Evolutionary conservation across 2,797 vertebrate species (phyloP).

Genomic region (Cichlasoma orientale): DNA sequence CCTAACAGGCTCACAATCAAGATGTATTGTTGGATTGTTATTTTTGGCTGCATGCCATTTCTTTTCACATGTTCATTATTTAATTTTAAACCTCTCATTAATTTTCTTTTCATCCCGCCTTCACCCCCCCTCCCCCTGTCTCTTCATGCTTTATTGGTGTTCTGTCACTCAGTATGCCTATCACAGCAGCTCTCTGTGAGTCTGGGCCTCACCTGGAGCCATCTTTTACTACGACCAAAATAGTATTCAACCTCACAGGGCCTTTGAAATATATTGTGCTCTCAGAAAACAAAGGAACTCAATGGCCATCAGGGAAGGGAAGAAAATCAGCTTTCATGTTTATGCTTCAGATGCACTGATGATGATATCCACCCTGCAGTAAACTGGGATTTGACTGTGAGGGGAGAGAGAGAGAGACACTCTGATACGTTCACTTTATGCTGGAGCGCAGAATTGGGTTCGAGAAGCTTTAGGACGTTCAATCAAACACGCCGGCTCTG

Average conservation of each 20-base stretch:
- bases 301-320: slow-evolving; percentile 36
- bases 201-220: slow-evolving; percentile 44
- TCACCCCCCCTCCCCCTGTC: background rate
- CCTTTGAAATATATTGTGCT: slow-evolving; percentile 58
- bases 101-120: slow-evolving; percentile 34
- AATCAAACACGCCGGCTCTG: slow-evolving; percentile 39
- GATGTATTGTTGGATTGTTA: slow-evolving; percentile 38
- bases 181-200: slow-evolving; percentile 24
- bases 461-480: slow-evolving; percentile 40
- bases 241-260: slow-evolving; percentile 32
- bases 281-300: slow-evolving; percentile 33
- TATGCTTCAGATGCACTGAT: slow-evolving; percentile 57
- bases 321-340: slow-evolving; percentile 55
- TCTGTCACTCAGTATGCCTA: slow-evolving; percentile 38
- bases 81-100: slow-evolving; percentile 48
- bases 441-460: slow-evolving; percentile 38
- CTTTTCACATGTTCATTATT: slow-evolving; percentile 32
- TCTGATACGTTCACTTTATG: slow-evolving; percentile 21
- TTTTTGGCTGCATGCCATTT: slow-evolving; percentile 39
- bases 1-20: slow-evolving; percentile 23
- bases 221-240: slow-evolving; percentile 23
- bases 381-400: slow-evolving; percentile 41
- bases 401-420: background rate
- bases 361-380: slow-evolving; percentile 47
- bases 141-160: slow-evolving; percentile 19